phyloP scores from a whole-genome alignment of 2,113 vertebrate genomes.

The Pollachius pollachius region DNA sequence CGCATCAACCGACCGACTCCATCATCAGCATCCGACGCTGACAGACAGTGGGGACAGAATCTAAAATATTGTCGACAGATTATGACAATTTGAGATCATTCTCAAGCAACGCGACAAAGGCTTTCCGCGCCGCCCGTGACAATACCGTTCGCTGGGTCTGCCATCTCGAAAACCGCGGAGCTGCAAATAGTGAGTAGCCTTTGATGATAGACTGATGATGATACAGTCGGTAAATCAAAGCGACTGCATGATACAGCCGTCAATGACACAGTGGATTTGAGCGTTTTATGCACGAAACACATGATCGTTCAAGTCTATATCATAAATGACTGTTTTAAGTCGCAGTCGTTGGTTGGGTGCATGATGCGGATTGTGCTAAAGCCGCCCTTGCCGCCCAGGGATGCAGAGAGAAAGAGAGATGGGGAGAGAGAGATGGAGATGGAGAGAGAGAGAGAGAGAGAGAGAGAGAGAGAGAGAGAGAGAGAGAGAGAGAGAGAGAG shows the following conservation, averaged over 20 bases:
- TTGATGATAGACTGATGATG: slow-evolving; percentile 66
- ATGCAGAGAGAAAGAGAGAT: slow-evolving; percentile 57
- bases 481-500: slow-evolving; percentile 25
- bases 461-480: slow-evolving; percentile 38
- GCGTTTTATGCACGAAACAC: slow-evolving; percentile 5
- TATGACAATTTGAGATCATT: slow-evolving; percentile 36
- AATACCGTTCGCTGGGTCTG: slow-evolving; percentile 45
- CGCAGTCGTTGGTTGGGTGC: slow-evolving; percentile 50
- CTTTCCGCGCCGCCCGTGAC: slow-evolving; percentile 32
- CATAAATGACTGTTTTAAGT: slow-evolving; percentile 52
- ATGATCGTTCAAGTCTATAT: slow-evolving; percentile 11
- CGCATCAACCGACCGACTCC: slow-evolving; percentile 71
- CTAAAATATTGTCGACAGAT: slow-evolving; percentile 40
- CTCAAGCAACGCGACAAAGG: slow-evolving; percentile 31
- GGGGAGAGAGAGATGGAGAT: slow-evolving; percentile 24
- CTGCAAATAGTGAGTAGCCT: slow-evolving; percentile 63
- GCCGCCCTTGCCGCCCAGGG: slow-evolving; percentile 70
- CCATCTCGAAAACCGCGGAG: slow-evolving; percentile 56
- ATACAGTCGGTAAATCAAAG: slow-evolving; percentile 69
- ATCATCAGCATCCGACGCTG: slow-evolving; percentile 76
- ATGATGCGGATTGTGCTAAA: slow-evolving; percentile 72
- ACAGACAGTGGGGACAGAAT: slow-evolving; percentile 67
- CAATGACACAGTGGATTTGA: slow-evolving; percentile 49
- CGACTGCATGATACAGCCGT: slow-evolving; percentile 53
- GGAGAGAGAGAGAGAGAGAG: slow-evolving; percentile 47